These are phyloP conservation scores for Rostratula benghalensis DNA, from an alignment of 2,113 vertebrate species.

Conservation along the genomic window DNA sequence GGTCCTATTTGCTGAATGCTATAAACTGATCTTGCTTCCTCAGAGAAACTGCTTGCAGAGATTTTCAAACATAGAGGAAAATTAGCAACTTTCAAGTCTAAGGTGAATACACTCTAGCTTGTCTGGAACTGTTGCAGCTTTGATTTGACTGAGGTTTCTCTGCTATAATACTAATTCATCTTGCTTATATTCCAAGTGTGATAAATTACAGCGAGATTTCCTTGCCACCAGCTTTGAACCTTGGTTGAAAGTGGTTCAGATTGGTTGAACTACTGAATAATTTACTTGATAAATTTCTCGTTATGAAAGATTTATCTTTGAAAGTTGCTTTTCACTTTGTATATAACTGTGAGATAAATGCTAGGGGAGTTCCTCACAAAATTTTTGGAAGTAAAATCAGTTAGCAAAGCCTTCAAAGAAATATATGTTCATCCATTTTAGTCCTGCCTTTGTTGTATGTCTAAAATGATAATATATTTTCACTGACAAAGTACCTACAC, in stretches of 20 bases:
- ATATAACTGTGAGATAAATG: not conserved
- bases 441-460: not conserved
- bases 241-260: not conserved
- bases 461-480: not conserved
- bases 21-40: not conserved
- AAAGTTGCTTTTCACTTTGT: not conserved
- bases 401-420: conserved; percentile 29
- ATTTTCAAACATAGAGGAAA: not conserved
- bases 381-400: not conserved
- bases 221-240: not conserved
- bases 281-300: not conserved
- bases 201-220: not conserved
- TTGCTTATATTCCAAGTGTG: not conserved
- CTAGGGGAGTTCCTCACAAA: not conserved
- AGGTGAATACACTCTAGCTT: not conserved
- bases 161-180: not conserved
- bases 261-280: not conserved
- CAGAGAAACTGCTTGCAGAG: not conserved
- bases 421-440: not conserved
- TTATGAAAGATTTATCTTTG: not conserved
- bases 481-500: not conserved
- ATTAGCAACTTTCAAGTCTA: not conserved
- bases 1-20: not conserved
- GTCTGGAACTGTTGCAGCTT: not conserved
- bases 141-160: not conserved